A percentile compares a stretch with the other conserved stretches of the same genome.
phyloP scores from a whole-genome alignment of 2,888 invertebrate genomes.

The Leucophenga maculata region DNA sequence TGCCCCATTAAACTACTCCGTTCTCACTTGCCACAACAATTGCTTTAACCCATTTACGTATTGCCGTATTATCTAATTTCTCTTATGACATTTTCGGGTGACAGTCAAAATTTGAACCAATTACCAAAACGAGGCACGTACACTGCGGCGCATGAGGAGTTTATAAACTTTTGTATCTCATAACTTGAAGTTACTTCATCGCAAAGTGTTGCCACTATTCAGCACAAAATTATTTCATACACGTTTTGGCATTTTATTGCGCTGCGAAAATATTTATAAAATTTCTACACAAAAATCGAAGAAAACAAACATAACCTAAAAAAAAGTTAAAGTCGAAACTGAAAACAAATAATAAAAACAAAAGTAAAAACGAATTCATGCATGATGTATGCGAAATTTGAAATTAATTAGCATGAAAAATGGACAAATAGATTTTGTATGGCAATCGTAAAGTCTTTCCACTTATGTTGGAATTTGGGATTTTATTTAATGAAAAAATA shows the following conservation, averaged over 20 bases:
- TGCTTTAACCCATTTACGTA: too few relatives aligned
- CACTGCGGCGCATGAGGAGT: not conserved
- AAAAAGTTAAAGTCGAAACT: not conserved
- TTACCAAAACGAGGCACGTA: not conserved
- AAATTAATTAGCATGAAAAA: too few relatives aligned
- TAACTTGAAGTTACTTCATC: not conserved
- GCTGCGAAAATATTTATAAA: not conserved
- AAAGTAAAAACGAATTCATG: not conserved
- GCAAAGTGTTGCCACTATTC: not conserved
- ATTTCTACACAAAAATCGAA: too few relatives aligned
- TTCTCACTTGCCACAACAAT: too few relatives aligned
- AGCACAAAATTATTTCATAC: not conserved
- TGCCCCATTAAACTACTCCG: too few relatives aligned
- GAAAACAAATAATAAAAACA: not conserved
- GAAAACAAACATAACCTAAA: too few relatives aligned
- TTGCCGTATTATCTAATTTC: not conserved
- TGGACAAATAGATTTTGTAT: too few relatives aligned
- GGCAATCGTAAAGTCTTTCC: too few relatives aligned
- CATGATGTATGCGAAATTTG: not conserved
- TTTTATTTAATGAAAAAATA: too few relatives aligned
- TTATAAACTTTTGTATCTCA: not conserved
- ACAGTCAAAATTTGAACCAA: not conserved
- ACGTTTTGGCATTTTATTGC: conserved; percentile 1
- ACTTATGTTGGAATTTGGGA: too few relatives aligned
- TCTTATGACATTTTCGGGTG: not conserved